Evolutionary conservation across 2,797 vertebrate genomes (phyloP), one percentile per base, ranked within the genome.

Genomic region (Arnoldichthys spilopterus): DNA sequence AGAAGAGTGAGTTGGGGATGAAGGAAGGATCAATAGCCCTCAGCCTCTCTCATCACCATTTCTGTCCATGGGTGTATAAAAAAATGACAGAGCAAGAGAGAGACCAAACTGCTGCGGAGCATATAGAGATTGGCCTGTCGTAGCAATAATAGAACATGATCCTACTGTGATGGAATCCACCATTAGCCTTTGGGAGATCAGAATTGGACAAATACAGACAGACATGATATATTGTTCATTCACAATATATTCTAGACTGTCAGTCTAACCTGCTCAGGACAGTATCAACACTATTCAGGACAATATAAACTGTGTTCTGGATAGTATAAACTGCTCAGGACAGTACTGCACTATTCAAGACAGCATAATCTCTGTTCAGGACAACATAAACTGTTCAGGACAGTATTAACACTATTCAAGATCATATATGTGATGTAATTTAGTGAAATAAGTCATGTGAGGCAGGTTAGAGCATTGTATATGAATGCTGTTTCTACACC

Each of bases 1-100:
- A 69, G 28, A 28, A 53, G 51, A 67, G 22, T 18, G 62, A 54
- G 37, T 24, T 54, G 47, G 32, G 30, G 61, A 28, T 51, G 45
- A 69, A 69, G 61, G 30, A 22, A 28, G 26, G 59, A 81, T 81
- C 79, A 58, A 62, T 75, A 61, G 62, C 51, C 68, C 34, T 43
- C 34, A 76, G 26, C 62, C 26, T 24, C 49, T 28, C 58, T 59
- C 22, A 67, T 67, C 61, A 34, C 51, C 71, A 34, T 53, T 37
- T 76, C 34, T 63, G 22, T 68, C 66, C 20, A 72, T 24, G 16
- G 43, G 12, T 61, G 47, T 28, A 68, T 6, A 68, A 3, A 20
- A 7, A 47, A 12, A 12, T 2, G 32, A 43, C 6, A 37, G 9
- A 32, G 61, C 32, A n/a, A 56, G 9, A 63, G 45, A 66, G n/a